Conservation (phyloP, 2,888 invertebrate genomes). For the Tachina grossa region DNA sequence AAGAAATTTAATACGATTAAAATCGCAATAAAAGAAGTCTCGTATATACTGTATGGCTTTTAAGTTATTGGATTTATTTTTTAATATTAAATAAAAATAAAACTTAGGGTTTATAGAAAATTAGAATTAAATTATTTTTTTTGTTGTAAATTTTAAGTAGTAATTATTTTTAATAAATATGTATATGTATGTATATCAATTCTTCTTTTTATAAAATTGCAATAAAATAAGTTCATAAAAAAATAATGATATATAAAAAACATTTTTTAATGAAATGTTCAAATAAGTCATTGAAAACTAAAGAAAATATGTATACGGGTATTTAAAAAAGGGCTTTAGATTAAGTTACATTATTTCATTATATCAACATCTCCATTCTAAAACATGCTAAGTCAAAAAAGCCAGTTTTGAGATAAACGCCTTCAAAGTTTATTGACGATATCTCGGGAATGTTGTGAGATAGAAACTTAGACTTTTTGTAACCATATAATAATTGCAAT, state of each 20-base stretch:
- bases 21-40: slow-evolving; percentile 36
- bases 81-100: slow-evolving; percentile 4
- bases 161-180: not conserved
- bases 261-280: not conserved
- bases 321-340: not conserved
- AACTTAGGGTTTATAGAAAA: slow-evolving; percentile 1
- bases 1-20: slow-evolving; percentile 39
- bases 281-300: not conserved
- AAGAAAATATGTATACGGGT: not conserved
- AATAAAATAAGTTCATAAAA: slow-evolving; percentile 37
- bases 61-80: slow-evolving; percentile 20
- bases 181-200: not conserved
- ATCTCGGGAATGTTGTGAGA: no score
- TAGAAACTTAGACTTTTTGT: no score
- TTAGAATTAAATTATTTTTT: slow-evolving; percentile 2
- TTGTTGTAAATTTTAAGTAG: slow-evolving; percentile 30
- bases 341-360: not conserved
- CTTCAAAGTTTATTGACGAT: no score
- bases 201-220: slow-evolving; percentile 34
- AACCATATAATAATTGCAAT: no score
- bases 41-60: not conserved
- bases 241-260: not conserved
- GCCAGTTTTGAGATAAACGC: no score
- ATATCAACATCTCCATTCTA: no score
- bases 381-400: no score